These are phyloP conservation scores for Lucinisca nassula DNA, from an alignment of 2,888 invertebrate species.

Conservation along the genomic window DNA sequence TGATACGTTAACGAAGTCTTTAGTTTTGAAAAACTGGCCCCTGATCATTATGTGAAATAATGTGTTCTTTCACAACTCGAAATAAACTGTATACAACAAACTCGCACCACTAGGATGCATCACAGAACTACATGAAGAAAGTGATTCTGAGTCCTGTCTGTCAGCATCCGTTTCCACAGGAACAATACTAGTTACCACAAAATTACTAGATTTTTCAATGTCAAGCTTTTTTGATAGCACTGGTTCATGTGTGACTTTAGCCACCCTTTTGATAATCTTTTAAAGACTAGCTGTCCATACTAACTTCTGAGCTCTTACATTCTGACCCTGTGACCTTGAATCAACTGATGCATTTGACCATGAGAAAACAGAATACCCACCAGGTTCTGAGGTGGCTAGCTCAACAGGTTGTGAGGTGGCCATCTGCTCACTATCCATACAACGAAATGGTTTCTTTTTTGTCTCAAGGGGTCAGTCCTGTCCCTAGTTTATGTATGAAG, in stretches of 20 bases:
- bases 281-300: neutral
- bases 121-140: conserved; percentile 38
- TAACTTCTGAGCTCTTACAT: neutral
- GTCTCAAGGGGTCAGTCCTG: too few species aligned
- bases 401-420: too few species aligned
- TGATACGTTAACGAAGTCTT: too few species aligned
- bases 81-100: conserved; percentile 41
- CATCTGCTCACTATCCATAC: too few species aligned
- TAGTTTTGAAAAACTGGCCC: too few species aligned
- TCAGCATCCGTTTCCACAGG: neutral
- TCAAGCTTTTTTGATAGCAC: neutral
- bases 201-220: neutral
- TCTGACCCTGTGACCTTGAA: neutral
- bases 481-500: too few species aligned
- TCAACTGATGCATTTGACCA: too few species aligned
- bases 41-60: too few species aligned
- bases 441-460: too few species aligned
- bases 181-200: neutral
- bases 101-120: conserved; percentile 25
- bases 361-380: too few species aligned
- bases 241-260: neutral
- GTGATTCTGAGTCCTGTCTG: conserved; percentile 25
- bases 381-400: too few species aligned
- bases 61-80: too few species aligned
- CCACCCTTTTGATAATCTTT: neutral